Evolutionary conservation across 2,888 invertebrate species (phyloP), one percentile per base, ranked within the genome.

Genomic region (Chrysolina oricalcia): DNA sequence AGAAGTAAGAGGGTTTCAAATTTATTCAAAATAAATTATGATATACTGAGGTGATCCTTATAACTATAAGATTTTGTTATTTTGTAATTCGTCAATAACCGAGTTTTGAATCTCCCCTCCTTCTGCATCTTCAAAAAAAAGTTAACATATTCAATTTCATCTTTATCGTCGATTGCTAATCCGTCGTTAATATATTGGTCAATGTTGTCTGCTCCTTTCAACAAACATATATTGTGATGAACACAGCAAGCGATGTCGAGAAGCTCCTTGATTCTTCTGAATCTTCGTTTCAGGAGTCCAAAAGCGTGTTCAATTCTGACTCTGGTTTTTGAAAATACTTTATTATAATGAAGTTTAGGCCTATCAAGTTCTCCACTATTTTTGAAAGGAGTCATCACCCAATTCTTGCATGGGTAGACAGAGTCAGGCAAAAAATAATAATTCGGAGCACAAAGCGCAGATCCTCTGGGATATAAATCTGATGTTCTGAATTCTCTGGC

Each of bases 261-360:
- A 62, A 70, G 15, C 21, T 70, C 62, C 43, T 70, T 43, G 19
- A 62, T 11, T 15, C 69, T 19, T 53, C 69, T 50, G 56, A 69
- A 69, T 27, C 70, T 40, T 43, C 70, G 62, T 70, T 70, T 41
- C 21, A 62, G 43, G 59, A 19, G 41, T 21, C 43, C 62, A 70
- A 62, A 70, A 5, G 70, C 70, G 21, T 62, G 46, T 59, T 70
- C 70, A 43, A 70, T 62, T 62, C 59, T 70, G 15, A 59, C 70
- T 70, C 56, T 56, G 15, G 70, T 70, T 59, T 70, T 59, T 59
- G 70, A 40, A 17, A 43, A 17, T 43, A 56, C 59, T 43, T 70
- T 43, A 41, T 43, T 43, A 41, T 35, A 62, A 62, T 35, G 40
- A 8, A 27, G 35, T 62, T 35, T 15, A 27, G 40, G 0, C 17